A percentile compares a stretch with the other conserved stretches of the same genome.
phyloP scores from a whole-genome alignment of 2,797 vertebrate species.

The Spinus pinus region DNA sequence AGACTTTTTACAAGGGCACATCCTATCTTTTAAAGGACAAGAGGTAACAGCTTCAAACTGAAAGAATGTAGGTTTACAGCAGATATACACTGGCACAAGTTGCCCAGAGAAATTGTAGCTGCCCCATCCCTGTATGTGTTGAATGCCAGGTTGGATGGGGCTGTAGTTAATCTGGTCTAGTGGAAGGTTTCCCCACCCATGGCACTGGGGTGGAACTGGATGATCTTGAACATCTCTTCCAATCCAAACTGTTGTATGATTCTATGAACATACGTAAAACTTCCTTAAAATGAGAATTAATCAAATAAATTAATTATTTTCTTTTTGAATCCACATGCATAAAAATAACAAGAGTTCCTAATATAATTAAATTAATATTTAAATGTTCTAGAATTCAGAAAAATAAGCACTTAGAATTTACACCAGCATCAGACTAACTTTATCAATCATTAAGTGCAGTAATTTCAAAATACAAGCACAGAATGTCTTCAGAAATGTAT shows the following conservation, averaged over 20 bases:
- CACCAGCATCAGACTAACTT: background rate
- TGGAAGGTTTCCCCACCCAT: background rate
- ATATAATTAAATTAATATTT: background rate
- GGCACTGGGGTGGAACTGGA: background rate
- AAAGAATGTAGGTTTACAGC: background rate
- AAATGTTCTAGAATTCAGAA: background rate
- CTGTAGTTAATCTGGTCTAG: background rate
- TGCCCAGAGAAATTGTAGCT: background rate
- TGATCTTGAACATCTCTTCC: background rate
- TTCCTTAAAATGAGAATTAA: background rate
- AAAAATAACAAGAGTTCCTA: background rate
- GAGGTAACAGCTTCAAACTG: background rate
- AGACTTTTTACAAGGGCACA: background rate
- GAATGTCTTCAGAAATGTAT: background rate
- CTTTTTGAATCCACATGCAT: background rate
- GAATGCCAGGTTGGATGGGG: background rate
- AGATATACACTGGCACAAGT: background rate
- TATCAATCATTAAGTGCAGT: background rate
- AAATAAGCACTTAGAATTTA: background rate
- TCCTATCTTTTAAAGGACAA: background rate
- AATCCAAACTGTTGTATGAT: background rate
- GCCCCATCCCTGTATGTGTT: background rate
- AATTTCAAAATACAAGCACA: background rate
- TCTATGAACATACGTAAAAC: background rate
- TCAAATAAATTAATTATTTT: background rate